These are phyloP conservation scores for Falco peregrinus DNA, from an alignment of 2,797 vertebrate genomes.

Conservation along the genomic window DNA sequence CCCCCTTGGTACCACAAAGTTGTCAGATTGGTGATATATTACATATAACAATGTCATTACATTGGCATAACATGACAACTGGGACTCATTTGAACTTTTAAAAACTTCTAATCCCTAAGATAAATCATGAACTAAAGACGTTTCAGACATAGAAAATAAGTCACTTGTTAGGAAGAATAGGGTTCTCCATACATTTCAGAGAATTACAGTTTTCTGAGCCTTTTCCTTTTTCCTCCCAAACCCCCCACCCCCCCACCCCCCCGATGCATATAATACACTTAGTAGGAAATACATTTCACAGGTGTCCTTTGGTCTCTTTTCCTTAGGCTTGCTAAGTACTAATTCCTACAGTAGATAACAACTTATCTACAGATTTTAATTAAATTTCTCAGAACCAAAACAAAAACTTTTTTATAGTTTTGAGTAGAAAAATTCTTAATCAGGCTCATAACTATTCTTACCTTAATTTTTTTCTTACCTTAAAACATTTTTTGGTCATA, in stretches of 20 bases:
- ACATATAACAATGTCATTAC: conserved; percentile 49
- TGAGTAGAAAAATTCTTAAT: neutral
- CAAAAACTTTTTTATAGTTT: neutral
- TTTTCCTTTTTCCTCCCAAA: neutral
- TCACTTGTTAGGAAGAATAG: neutral
- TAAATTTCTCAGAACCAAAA: neutral
- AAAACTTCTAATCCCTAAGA: conserved; percentile 47
- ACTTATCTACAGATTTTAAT: neutral
- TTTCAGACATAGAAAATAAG: conserved; percentile 18
- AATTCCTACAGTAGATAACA: neutral
- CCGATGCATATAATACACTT: neutral
- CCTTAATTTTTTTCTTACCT: neutral
- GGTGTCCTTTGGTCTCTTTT: neutral
- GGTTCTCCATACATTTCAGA: neutral
- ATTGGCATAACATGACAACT: conserved; percentile 39
- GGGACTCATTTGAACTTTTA: conserved; percentile 59
- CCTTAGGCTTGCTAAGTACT: neutral
- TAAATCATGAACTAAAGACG: conserved; percentile 33
- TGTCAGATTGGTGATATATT: conserved; percentile 46
- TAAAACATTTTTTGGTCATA: neutral
- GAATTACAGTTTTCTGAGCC: neutral
- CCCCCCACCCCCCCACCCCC: no score
- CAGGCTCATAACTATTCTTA: neutral
- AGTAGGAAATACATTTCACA: neutral
- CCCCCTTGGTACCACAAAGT: conserved; percentile 14